Evolutionary conservation across 2,888 invertebrate species (phyloP).

Genomic region (Harpalus rufipes): DNA sequence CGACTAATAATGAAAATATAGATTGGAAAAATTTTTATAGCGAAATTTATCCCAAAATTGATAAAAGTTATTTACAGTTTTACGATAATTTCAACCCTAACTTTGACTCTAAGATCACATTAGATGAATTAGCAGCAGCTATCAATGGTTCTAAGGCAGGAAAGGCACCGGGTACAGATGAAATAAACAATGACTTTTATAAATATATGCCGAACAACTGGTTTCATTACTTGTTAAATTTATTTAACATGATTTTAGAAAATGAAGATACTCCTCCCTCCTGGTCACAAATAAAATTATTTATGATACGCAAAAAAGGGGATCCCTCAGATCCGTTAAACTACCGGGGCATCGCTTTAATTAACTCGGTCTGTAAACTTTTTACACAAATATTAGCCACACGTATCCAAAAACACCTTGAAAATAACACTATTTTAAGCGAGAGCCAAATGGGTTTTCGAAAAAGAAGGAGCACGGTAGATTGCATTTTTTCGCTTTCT

Average conservation of each 20-base stretch:
- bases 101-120: no score
- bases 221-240: not conserved
- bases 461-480: not conserved
- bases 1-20: no score
- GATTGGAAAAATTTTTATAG: no score
- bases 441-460: not conserved
- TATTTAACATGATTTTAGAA: not conserved
- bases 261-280: not conserved
- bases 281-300: not conserved
- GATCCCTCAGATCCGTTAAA: not conserved
- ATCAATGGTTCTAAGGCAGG: not conserved
- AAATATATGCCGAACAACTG: not conserved
- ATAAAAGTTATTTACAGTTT: no score
- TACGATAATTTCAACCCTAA: no score
- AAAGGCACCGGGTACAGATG: not conserved
- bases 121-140: no score
- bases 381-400: slow-evolving; percentile 10
- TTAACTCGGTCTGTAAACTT: not conserved
- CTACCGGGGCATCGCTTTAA: not conserved
- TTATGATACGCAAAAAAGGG: not conserved
- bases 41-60: no score
- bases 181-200: no score
- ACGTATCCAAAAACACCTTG: slow-evolving; percentile 5
- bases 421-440: not conserved
- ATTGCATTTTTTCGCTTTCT: slow-evolving; percentile 6